phyloP scores from a whole-genome alignment of 2,888 invertebrate genomes.

The Erpobdella octoculata region DNA sequence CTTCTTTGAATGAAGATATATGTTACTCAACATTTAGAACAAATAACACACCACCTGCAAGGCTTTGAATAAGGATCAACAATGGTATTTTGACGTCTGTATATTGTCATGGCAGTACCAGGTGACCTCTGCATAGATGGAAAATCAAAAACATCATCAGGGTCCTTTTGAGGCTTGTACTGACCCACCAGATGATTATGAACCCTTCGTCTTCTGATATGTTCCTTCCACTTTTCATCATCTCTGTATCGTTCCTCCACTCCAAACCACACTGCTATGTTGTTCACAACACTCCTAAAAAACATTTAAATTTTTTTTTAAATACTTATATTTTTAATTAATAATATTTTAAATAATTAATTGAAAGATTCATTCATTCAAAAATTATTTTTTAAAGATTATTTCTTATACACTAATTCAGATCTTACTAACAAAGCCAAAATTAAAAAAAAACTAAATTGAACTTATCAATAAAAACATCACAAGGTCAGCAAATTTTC shows the following conservation, averaged over 20 bases:
- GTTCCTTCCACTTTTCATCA: constrained; percentile 10
- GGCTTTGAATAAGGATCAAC: constrained; percentile 1
- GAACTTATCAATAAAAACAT: no score
- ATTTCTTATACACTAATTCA: no score
- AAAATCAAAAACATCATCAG: neutral
- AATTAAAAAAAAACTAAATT: no score
- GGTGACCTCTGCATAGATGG: neutral
- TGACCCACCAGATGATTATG: constrained; percentile 18
- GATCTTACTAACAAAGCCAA: no score
- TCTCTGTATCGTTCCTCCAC: neutral
- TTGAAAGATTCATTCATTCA: no score
- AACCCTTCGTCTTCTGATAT: constrained; percentile 15
- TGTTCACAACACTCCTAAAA: constrained; percentile 14
- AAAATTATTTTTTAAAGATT: no score
- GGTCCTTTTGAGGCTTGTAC: neutral
- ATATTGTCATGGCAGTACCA: neutral
- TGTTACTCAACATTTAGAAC: neutral
- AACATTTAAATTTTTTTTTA: no score
- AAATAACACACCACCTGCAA: neutral
- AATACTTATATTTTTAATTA: no score
- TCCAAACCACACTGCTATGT: constrained; percentile 22
- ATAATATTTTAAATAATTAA: neutral
- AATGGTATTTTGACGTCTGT: neutral
- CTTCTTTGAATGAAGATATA: no score
- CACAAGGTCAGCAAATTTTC: no score